Percentiles rank a stretch among this genome's conserved stretches.
phyloP scores from a whole-genome alignment of 2,113 vertebrate species.

The Holacanthus passer region DNA sequence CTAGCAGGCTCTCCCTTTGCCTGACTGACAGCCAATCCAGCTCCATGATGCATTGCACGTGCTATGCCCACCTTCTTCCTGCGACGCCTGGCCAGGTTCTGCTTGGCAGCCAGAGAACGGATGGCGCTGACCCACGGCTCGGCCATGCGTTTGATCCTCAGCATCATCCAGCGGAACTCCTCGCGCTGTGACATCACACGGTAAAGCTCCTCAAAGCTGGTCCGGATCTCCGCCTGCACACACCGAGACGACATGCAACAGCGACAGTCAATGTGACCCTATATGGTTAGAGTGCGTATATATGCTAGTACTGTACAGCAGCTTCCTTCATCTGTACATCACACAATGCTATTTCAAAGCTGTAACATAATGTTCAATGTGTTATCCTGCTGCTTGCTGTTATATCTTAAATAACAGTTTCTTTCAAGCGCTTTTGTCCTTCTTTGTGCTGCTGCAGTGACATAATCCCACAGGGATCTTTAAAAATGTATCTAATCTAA shows the following conservation, averaged over 20 bases:
- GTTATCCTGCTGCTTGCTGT: neutral
- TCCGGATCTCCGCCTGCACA: constrained; percentile 91
- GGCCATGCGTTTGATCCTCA: constrained; percentile 96
- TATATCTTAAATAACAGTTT: neutral
- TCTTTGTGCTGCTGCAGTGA: neutral
- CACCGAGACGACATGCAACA: neutral
- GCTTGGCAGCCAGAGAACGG: constrained; percentile 92
- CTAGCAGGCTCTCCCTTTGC: too few species aligned
- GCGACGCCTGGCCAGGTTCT: constrained; percentile 91
- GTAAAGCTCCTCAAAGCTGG: constrained; percentile 93
- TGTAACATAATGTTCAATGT: neutral
- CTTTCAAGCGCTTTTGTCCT: neutral
- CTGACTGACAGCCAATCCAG: neutral
- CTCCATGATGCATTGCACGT: too few species aligned
- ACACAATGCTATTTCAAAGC: constrained; percentile 3
- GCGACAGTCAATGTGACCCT: too few species aligned
- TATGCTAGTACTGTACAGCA: neutral
- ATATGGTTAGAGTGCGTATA: neutral
- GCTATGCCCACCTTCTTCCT: constrained; percentile 90
- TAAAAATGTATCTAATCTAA: constrained; percentile 28
- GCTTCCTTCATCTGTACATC: neutral
- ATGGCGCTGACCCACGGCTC: constrained; percentile 94
- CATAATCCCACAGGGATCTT: constrained; percentile 15
- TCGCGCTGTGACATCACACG: constrained; percentile 94
- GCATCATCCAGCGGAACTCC: constrained; percentile 98